A percentile compares a stretch with the other conserved stretches of the same genome.
Conservation (phyloP, 2,888 invertebrate genomes). For the Dascillus cervinus region DNA sequence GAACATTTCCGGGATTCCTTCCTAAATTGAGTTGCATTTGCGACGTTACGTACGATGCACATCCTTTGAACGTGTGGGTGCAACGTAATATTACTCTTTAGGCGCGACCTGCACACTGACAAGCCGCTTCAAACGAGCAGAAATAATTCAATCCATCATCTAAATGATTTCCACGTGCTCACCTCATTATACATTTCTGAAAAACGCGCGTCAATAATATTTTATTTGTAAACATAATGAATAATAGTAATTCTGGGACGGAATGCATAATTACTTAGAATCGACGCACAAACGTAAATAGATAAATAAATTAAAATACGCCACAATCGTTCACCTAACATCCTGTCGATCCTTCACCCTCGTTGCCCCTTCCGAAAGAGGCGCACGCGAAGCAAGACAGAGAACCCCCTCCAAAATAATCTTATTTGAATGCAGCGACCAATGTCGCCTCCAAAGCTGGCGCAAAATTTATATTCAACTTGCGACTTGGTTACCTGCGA, state of each 20-base stretch:
- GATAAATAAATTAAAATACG: conserved; percentile 28
- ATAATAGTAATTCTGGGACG: conserved; percentile 16
- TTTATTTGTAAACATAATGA: conserved; percentile 25
- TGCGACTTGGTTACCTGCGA: conserved; percentile 8
- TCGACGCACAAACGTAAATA: conserved; percentile 14
- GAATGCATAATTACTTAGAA: conserved; percentile 24
- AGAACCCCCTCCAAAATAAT: conserved; percentile 6
- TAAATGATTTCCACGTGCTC: no score
- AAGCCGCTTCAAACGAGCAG: no score
- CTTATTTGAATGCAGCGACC: conserved; percentile 18
- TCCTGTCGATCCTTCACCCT: conserved; percentile 27
- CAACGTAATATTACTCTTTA: no score
- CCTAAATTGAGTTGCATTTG: no score
- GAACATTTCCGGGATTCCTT: no score
- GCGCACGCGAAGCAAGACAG: no score
- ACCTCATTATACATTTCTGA: no score
- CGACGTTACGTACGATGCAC: no score
- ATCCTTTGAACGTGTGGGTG: no score
- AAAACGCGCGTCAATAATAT: no score
- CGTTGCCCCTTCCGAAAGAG: conserved; percentile 20
- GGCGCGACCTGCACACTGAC: no score
- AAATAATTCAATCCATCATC: no score
- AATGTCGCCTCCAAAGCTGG: conserved; percentile 12
- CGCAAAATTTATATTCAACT: conserved; percentile 23
- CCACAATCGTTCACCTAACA: conserved; percentile 19